phyloP scores from a whole-genome alignment of 2,888 invertebrate genomes.

The Actias luna region DNA sequence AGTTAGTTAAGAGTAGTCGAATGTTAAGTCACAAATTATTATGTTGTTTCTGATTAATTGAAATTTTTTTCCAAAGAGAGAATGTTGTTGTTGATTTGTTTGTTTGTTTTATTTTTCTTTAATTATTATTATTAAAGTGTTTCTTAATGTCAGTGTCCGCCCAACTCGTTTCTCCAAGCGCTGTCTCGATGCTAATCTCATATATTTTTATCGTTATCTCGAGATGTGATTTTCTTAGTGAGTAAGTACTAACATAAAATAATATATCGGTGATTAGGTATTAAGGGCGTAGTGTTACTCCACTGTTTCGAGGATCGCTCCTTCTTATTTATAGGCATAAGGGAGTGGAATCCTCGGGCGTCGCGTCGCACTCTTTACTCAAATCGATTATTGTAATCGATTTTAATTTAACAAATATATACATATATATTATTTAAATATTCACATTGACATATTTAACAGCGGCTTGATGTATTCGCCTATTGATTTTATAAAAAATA shows the following conservation, averaged over 20 bases:
- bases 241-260: conserved; percentile 65
- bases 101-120: conserved; percentile 38
- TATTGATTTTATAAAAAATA: conserved; percentile 63
- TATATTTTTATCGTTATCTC: conserved; percentile 68
- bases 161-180: conserved; percentile 71
- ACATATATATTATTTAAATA: conserved; percentile 24
- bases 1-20: conserved; percentile 52
- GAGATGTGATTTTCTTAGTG: conserved; percentile 75
- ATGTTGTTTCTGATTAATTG: conserved; percentile 43
- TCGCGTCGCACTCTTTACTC: conserved; percentile 34
- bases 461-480: conserved; percentile 65
- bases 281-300: conserved; percentile 15
- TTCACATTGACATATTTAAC: conserved; percentile 55
- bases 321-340: conserved; percentile 70
- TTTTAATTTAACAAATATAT: conserved; percentile 42
- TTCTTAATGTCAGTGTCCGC: conserved; percentile 50
- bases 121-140: conserved; percentile 33
- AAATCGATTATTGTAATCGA: conserved; percentile 22
- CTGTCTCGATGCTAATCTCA: conserved; percentile 69
- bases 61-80: conserved; percentile 70
- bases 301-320: conserved; percentile 60
- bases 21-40: conserved; percentile 63
- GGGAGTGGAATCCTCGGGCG: conserved; percentile 62
- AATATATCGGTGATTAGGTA: conserved; percentile 35
- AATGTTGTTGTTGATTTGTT: conserved; percentile 43